Percentiles rank a stretch among this genome's conserved stretches.
Evolutionary conservation across 2,888 invertebrate genomes (phyloP).

Genomic region (Theretra japonica): DNA sequence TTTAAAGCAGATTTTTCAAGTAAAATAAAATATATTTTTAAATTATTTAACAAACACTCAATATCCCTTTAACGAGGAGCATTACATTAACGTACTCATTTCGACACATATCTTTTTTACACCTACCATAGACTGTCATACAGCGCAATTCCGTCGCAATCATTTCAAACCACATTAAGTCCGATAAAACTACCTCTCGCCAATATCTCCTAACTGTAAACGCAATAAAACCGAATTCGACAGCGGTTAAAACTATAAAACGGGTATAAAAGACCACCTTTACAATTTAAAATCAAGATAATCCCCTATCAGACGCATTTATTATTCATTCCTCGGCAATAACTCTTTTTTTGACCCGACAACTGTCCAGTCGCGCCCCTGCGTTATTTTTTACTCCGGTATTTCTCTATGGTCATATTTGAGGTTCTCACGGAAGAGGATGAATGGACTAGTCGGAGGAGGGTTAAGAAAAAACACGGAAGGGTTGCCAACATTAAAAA

Average conservation of each 20-base stretch:
- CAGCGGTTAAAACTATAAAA: constrained; percentile 36
- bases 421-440: constrained; percentile 81
- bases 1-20: too few relatives aligned
- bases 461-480: constrained; percentile 75
- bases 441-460: constrained; percentile 65
- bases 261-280: constrained; percentile 46
- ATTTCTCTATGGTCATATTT: constrained; percentile 77
- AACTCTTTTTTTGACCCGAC: constrained; percentile 65
- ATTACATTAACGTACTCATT: too few relatives aligned
- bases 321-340: constrained; percentile 68
- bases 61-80: too few relatives aligned
- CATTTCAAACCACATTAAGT: constrained; percentile 1
- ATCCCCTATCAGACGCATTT: constrained; percentile 62
- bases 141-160: background rate
- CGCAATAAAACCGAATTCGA: constrained; percentile 26
- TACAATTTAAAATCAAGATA: constrained; percentile 64
- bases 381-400: constrained; percentile 70
- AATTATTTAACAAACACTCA: background rate
- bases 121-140: background rate
- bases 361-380: constrained; percentile 80
- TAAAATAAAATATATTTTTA: too few relatives aligned
- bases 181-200: background rate
- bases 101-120: background rate
- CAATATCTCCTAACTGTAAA: constrained; percentile 29
- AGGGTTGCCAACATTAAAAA: constrained; percentile 79